Conservation (phyloP, 2,888 invertebrate genomes). For the Leptodirus hochenwartii region DNA sequence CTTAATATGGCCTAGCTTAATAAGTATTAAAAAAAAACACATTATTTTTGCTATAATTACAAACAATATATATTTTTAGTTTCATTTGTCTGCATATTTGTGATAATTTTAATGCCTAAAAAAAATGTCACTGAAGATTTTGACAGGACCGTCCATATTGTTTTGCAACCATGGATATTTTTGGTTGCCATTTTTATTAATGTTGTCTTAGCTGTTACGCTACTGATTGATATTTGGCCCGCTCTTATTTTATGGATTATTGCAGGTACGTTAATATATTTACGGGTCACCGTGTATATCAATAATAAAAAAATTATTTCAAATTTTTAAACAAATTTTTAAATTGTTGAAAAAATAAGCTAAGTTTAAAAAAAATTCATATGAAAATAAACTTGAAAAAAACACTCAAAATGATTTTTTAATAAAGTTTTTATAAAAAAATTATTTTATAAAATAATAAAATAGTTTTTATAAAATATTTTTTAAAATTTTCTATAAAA, state of each 20-base stretch:
- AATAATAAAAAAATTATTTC: too few species aligned
- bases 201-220: conserved; percentile 32
- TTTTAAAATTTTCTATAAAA: too few species aligned
- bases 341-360: too few species aligned
- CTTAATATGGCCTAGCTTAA: conserved; percentile 7
- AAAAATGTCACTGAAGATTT: conserved; percentile 22
- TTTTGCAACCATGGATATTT: conserved; percentile 25
- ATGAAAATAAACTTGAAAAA: too few species aligned
- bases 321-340: too few species aligned
- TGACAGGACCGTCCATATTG: conserved; percentile 17
- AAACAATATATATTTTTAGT: conserved; percentile 24
- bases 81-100: conserved; percentile 29
- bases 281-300: too few species aligned
- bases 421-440: too few species aligned
- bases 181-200: conserved; percentile 24
- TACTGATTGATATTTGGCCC: conserved; percentile 40
- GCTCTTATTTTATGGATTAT: conserved; percentile 39
- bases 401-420: too few species aligned
- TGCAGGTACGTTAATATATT: conserved; percentile 32
- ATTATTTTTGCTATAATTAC: neutral
- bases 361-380: too few species aligned
- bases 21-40: conserved; percentile 6
- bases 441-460: too few species aligned
- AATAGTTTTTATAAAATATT: too few species aligned
- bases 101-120: conserved; percentile 37